These are phyloP conservation scores for Camponotus floridanus DNA, from an alignment of 1,140 invertebrate species.

Conservation along the genomic window DNA sequence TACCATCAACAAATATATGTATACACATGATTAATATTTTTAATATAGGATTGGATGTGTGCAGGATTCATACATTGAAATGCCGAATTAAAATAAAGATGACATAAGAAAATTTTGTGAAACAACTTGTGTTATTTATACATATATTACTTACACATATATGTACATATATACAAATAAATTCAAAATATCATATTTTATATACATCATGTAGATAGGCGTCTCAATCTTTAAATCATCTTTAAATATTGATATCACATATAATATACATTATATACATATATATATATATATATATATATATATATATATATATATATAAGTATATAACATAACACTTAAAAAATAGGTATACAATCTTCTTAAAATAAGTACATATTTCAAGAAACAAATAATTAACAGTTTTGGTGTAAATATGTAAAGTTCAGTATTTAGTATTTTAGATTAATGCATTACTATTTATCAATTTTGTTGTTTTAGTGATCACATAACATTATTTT, in stretches of 20 bases:
- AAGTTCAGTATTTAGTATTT: slow-evolving; percentile 8
- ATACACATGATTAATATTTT: slow-evolving; percentile 2
- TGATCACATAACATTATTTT: neutral
- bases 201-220: slow-evolving; percentile 4
- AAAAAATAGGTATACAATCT: slow-evolving; percentile 27
- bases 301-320: neutral
- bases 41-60: neutral
- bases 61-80: slow-evolving; percentile 19
- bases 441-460: slow-evolving; percentile 10
- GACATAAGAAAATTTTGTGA: slow-evolving; percentile 23
- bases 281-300: too few relatives aligned
- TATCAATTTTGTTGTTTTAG: neutral
- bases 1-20: neutral
- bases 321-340: neutral
- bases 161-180: slow-evolving; percentile 49
- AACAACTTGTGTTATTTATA: slow-evolving; percentile 31
- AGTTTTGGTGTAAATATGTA: slow-evolving; percentile 26
- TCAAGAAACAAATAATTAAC: neutral
- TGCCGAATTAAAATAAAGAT: slow-evolving; percentile 7
- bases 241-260: slow-evolving; percentile 37
- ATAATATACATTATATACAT: neutral
- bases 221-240: slow-evolving; percentile 35
- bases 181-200: slow-evolving; percentile 41
- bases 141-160: slow-evolving; percentile 26
- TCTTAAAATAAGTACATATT: neutral